Conservation (phyloP, 2,113 vertebrate genomes). For the Lophotis ruficrista region DNA sequence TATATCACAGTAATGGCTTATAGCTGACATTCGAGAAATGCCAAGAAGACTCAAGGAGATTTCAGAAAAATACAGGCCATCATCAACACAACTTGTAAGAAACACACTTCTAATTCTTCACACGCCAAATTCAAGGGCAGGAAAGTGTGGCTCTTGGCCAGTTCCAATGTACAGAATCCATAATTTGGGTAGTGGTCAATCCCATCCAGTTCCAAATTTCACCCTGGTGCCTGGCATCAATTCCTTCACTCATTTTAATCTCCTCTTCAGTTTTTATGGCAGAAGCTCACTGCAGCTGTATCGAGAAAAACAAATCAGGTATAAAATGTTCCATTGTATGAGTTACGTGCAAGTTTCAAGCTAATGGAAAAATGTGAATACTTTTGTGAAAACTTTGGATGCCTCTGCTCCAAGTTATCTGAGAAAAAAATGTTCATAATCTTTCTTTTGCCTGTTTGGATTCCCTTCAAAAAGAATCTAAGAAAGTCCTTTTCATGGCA, state of each 20-base stretch:
- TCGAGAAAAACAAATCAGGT: neutral
- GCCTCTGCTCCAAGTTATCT: neutral
- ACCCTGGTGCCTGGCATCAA: neutral
- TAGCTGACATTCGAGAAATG: conserved; percentile 20
- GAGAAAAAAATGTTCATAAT: neutral
- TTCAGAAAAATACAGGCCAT: neutral
- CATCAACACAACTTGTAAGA: neutral
- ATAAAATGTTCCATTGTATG: neutral
- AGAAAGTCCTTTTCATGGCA: neutral
- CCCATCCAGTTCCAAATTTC: neutral
- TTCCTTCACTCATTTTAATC: neutral
- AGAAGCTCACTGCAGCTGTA: neutral
- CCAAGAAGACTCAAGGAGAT: neutral
- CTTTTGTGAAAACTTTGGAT: neutral
- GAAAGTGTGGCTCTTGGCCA: neutral
- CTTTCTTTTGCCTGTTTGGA: neutral
- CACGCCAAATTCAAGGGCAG: neutral
- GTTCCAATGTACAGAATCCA: neutral
- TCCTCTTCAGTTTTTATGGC: neutral
- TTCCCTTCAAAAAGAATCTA: neutral
- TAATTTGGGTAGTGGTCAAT: neutral
- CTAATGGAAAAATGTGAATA: neutral
- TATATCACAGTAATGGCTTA: conserved; percentile 8
- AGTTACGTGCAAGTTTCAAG: neutral
- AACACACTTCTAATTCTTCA: neutral